These are phyloP conservation scores for Vulpes lagopus DNA, from an alignment of 2,113 vertebrate genomes.

Conservation along the genomic window DNA sequence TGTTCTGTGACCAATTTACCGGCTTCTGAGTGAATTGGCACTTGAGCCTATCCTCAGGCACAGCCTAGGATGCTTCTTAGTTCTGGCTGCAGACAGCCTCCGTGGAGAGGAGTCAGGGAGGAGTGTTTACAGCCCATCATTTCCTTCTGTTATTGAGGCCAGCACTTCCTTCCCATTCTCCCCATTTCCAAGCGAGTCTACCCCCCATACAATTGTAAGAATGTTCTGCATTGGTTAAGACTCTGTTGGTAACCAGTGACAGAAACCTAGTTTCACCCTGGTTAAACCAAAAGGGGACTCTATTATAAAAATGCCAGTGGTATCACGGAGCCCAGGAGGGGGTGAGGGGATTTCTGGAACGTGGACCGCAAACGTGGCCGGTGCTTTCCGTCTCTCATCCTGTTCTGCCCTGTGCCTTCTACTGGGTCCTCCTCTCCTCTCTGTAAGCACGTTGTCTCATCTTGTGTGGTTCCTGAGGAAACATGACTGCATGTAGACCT, in stretches of 20 bases:
- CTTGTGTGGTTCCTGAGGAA: background rate
- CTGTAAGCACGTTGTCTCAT: background rate
- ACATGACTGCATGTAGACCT: background rate
- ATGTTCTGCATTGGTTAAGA: background rate
- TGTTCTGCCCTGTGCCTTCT: no score
- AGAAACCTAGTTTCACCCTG: background rate
- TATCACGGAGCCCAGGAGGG: background rate
- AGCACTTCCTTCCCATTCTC: no score
- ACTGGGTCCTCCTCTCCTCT: background rate
- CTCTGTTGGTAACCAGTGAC: background rate
- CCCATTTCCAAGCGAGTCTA: background rate
- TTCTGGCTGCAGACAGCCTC: background rate
- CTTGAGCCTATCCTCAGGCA: background rate
- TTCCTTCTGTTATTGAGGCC: background rate
- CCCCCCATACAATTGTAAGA: background rate
- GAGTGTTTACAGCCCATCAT: fast-evolving
- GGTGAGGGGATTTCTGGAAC: background rate
- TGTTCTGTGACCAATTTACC: conserved; percentile 15
- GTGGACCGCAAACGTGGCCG: background rate
- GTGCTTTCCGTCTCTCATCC: background rate
- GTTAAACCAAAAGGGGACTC: background rate
- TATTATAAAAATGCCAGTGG: background rate
- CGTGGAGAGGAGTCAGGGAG: background rate
- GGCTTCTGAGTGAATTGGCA: background rate
- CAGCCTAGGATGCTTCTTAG: background rate